Percentiles rank a stretch among this genome's conserved stretches.
Evolutionary conservation across 2,797 vertebrate genomes (phyloP).

Genomic region (Apodemus agrarius): DNA sequence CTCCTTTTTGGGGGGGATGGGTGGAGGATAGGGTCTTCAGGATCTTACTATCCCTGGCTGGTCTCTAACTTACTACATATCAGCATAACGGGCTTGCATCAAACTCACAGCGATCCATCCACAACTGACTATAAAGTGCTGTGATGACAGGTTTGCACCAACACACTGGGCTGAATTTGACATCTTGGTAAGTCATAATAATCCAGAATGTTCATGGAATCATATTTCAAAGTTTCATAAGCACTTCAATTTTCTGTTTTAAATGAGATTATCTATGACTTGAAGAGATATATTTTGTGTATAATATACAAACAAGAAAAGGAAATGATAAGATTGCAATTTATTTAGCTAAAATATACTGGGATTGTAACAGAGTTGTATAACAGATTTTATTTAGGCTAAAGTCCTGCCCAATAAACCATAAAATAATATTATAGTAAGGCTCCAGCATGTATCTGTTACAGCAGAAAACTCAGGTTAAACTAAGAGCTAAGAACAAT

Average conservation of each 20-base stretch:
- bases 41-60: background rate
- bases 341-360: conserved; percentile 57
- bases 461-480: conserved; percentile 53
- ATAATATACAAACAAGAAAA: background rate
- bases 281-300: background rate
- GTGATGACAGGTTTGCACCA: background rate
- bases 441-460: conserved; percentile 22
- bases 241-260: conserved; percentile 18
- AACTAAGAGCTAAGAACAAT: conserved; percentile 46
- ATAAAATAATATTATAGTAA: background rate
- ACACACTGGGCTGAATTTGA: background rate
- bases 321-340: background rate
- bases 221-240: background rate
- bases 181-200: background rate
- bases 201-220: background rate
- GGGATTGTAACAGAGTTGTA: conserved; percentile 12
- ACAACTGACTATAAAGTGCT: background rate
- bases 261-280: conserved; percentile 31
- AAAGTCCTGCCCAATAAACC: background rate
- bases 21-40: background rate
- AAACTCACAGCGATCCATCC: background rate
- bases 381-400: conserved; percentile 38
- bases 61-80: background rate
- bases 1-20: background rate
- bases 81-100: background rate